A percentile compares a stretch with the other conserved stretches of the same genome.
Evolutionary conservation across 2,113 vertebrate species (phyloP).

Genomic region (Aegotheles bennettii): DNA sequence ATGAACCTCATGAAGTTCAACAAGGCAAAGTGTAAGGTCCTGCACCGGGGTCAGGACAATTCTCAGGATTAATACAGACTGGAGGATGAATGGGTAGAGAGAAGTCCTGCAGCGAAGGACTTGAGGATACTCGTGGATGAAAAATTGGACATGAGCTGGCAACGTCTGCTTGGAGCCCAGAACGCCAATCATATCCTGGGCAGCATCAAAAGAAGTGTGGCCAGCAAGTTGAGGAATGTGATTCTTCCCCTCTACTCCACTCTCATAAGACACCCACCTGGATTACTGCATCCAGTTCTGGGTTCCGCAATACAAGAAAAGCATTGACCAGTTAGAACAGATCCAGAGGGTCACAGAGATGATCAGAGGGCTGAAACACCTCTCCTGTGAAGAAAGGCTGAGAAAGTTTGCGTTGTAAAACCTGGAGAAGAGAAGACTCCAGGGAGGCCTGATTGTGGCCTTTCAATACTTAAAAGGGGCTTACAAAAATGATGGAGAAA

Average conservation of each 20-base stretch:
- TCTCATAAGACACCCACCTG: no score
- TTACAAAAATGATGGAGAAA: not conserved
- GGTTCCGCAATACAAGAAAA: no score
- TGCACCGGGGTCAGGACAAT: not conserved
- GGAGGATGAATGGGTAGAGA: not conserved
- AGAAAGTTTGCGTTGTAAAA: not conserved
- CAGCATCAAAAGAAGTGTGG: not conserved
- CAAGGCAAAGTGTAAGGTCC: not conserved
- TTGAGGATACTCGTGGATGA: not conserved
- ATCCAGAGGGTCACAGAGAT: not conserved
- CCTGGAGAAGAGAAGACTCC: not conserved
- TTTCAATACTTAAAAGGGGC: fast-evolving
- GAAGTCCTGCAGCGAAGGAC: not conserved
- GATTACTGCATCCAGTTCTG: not conserved
- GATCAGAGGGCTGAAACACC: not conserved
- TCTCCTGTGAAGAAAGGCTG: not conserved
- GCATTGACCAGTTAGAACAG: not conserved
- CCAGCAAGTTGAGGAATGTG: not conserved
- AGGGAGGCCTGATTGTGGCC: not conserved
- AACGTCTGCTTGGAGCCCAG: not conserved
- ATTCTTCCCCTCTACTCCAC: no score
- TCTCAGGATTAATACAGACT: not conserved
- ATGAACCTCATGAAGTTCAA: not conserved
- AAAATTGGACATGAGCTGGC: not conserved
- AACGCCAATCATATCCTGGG: not conserved